Percentiles rank a stretch among this genome's conserved stretches.
Conservation (phyloP, 2,797 vertebrate genomes). For the Ptychobarbus kaznakovi region DNA sequence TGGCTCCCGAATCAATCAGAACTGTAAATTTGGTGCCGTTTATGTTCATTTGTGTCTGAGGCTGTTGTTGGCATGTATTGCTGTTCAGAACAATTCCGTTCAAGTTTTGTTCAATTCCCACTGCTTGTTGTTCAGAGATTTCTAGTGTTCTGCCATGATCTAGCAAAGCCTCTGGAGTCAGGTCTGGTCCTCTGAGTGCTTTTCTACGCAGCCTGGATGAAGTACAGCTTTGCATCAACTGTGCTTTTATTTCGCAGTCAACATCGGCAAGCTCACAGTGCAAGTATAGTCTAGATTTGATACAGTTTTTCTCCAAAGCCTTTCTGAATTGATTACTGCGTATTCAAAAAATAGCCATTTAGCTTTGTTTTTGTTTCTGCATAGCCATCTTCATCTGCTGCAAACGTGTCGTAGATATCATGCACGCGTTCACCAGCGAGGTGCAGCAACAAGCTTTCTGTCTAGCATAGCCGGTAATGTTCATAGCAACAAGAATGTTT, state of each 20-base stretch:
- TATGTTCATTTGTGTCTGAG: neutral
- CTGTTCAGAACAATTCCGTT: neutral
- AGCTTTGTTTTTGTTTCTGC: no score
- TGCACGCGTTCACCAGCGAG: no score
- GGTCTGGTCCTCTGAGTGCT: slow-evolving; percentile 28
- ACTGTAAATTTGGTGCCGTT: neutral
- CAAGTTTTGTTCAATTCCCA: slow-evolving; percentile 21
- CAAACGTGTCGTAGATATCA: no score
- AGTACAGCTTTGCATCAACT: slow-evolving; percentile 52
- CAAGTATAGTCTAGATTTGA: no score
- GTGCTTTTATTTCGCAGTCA: slow-evolving; percentile 41
- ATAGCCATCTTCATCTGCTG: no score
- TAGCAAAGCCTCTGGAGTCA: slow-evolving; percentile 9
- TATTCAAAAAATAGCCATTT: no score
- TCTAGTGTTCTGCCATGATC: slow-evolving; percentile 34
- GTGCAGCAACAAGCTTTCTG: no score
- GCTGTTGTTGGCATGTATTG: neutral
- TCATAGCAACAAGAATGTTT: neutral
- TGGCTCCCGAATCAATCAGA: neutral
- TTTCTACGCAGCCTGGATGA: slow-evolving; percentile 41
- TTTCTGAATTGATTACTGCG: no score
- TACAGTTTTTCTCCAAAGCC: no score
- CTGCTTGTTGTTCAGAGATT: slow-evolving; percentile 34
- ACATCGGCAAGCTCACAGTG: slow-evolving; percentile 16
- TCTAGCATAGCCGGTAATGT: no score